Percentiles rank a stretch among this genome's conserved stretches.
phyloP scores from a whole-genome alignment of 2,888 invertebrate species.

The Oligia latruncula region DNA sequence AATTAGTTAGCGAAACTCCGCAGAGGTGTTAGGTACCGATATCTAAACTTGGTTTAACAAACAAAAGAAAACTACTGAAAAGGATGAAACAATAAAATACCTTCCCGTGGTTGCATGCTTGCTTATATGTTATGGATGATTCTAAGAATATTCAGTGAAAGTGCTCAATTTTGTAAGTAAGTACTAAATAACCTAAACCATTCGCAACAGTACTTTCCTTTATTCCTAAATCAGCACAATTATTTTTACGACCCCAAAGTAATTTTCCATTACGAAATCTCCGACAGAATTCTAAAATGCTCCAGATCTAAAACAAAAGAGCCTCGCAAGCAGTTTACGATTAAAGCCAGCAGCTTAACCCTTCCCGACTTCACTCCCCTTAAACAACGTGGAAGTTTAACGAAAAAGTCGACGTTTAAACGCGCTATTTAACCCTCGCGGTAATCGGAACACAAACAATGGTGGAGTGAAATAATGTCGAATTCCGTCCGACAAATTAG shows the following conservation, averaged over 20 bases:
- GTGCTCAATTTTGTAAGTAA: neutral
- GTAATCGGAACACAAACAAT: slow-evolving; percentile 89
- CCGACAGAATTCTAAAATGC: slow-evolving; percentile 68
- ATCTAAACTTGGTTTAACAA: too few relatives aligned
- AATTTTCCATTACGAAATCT: slow-evolving; percentile 65
- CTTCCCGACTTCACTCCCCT: slow-evolving; percentile 84
- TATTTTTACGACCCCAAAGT: slow-evolving; percentile 58
- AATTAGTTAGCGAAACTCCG: too few relatives aligned
- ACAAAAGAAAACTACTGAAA: too few relatives aligned
- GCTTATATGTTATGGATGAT: neutral
- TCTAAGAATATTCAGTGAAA: neutral
- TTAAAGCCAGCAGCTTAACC: slow-evolving; percentile 83
- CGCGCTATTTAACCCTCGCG: slow-evolving; percentile 87
- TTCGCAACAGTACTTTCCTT: slow-evolving; percentile 23
- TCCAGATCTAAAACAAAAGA: slow-evolving; percentile 78
- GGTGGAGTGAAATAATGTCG: slow-evolving; percentile 86
- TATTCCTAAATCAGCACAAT: slow-evolving; percentile 57
- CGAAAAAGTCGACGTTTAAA: slow-evolving; percentile 86
- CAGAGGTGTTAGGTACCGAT: too few relatives aligned
- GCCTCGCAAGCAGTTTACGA: slow-evolving; percentile 83
- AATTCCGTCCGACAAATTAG: slow-evolving; percentile 89
- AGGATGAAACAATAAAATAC: too few relatives aligned
- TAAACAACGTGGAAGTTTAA: slow-evolving; percentile 83
- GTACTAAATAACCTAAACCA: slow-evolving; percentile 2
- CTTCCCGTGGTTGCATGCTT: too few relatives aligned